Conservation (phyloP, 2,797 vertebrate genomes). For the Anguilla pacifica region DNA sequence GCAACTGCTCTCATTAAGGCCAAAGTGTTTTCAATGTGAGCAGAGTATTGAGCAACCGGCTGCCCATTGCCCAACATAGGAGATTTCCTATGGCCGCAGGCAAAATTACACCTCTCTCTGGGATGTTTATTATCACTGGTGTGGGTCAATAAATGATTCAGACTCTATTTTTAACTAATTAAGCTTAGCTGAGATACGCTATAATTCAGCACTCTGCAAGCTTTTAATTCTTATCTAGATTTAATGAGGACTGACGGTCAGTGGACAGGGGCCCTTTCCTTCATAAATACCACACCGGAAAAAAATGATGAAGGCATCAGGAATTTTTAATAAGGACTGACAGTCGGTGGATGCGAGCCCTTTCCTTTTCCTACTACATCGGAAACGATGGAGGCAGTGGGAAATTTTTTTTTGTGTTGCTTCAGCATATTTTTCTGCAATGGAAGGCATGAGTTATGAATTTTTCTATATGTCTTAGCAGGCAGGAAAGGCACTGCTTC, state of each 20-base stretch:
- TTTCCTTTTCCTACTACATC: slow-evolving; percentile 43
- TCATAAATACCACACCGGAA: slow-evolving; percentile 53
- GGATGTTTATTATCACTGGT: not conserved
- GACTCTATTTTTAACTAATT: slow-evolving; percentile 50
- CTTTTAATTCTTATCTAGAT: slow-evolving; percentile 42
- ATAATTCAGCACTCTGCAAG: slow-evolving; percentile 30
- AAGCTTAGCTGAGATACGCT: slow-evolving; percentile 43
- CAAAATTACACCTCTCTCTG: not conserved
- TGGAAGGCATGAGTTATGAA: slow-evolving; percentile 68
- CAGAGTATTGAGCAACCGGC: not conserved
- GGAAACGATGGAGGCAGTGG: slow-evolving; percentile 50
- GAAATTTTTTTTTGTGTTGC: slow-evolving; percentile 50
- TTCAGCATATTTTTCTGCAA: slow-evolving; percentile 58
- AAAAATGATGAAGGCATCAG: slow-evolving; percentile 46
- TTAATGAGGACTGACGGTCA: slow-evolving; percentile 56
- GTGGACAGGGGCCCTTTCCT: slow-evolving; percentile 49
- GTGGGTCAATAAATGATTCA: slow-evolving; percentile 34
- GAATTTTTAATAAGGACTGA: slow-evolving; percentile 55
- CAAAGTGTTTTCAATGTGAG: not conserved
- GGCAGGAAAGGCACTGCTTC: slow-evolving; percentile 50
- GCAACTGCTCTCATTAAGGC: not conserved
- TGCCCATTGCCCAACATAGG: not conserved
- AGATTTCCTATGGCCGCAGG: not conserved
- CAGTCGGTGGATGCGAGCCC: slow-evolving; percentile 49
- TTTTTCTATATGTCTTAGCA: slow-evolving; percentile 49